Conservation (phyloP, 2,797 vertebrate species). For the Ataeniobius toweri region DNA sequence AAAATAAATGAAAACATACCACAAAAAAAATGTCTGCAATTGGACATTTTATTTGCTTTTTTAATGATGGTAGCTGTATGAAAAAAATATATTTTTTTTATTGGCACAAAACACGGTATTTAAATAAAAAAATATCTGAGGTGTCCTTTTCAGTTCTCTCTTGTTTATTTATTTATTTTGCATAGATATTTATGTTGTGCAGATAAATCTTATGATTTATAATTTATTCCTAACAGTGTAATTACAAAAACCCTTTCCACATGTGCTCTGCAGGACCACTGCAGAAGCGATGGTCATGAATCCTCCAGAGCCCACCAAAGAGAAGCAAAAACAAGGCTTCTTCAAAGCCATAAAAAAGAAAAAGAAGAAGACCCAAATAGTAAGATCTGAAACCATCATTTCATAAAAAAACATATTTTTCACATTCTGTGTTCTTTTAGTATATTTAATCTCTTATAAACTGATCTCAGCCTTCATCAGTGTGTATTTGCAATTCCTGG, state of each 20-base stretch:
- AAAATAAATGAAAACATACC: not conserved
- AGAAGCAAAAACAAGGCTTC: slow-evolving; percentile 98
- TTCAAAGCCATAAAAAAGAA: slow-evolving; percentile 99
- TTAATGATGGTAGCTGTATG: not conserved
- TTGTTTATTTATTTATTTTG: not conserved
- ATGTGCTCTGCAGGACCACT: slow-evolving; percentile 82
- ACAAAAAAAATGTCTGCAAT: not conserved
- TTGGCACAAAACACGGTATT: not conserved
- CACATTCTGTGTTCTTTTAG: not conserved
- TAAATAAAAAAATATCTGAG: not conserved
- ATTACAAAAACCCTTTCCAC: slow-evolving; percentile 18
- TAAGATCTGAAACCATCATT: slow-evolving; percentile 77
- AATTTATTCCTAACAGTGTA: slow-evolving; percentile 14
- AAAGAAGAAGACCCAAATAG: slow-evolving; percentile 98
- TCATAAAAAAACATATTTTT: not conserved
- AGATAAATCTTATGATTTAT: not conserved
- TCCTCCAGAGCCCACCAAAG: slow-evolving; percentile 93
- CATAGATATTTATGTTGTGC: not conserved
- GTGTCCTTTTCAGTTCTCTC: not conserved
- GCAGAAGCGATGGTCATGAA: slow-evolving; percentile 91
- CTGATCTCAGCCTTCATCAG: not conserved
- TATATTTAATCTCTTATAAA: not conserved
- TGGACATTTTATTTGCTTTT: not conserved
- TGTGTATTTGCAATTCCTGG: not conserved
- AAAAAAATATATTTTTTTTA: not conserved